Percentiles rank a stretch among this genome's conserved stretches.
Evolutionary conservation across 2,113 vertebrate species (phyloP).

Genomic region (Zeus faber): DNA sequence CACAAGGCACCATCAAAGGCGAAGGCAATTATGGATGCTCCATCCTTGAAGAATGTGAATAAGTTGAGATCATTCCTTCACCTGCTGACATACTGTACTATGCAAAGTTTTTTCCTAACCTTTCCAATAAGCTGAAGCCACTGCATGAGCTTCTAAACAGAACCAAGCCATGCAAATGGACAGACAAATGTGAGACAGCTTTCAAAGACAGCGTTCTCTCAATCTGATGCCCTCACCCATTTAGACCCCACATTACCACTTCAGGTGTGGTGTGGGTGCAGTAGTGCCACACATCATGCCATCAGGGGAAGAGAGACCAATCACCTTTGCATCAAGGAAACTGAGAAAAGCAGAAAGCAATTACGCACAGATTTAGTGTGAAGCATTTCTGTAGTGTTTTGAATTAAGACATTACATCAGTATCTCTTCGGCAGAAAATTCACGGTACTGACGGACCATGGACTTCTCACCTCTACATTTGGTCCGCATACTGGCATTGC

Average conservation of each 20-base stretch:
- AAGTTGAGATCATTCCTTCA: slow-evolving; percentile 10
- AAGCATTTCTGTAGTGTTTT: background rate
- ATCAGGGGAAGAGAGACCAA: too few species aligned
- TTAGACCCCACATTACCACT: background rate
- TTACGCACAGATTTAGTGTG: too few species aligned
- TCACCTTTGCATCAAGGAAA: too few species aligned
- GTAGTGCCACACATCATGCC: too few species aligned
- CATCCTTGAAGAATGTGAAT: slow-evolving; percentile 1
- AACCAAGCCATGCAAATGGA: background rate
- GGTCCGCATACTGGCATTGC: slow-evolving; percentile 19
- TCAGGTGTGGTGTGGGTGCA: too few species aligned
- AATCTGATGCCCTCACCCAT: background rate
- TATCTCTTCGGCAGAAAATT: background rate
- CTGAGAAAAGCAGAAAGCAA: too few species aligned
- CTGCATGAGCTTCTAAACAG: background rate
- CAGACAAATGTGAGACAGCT: background rate
- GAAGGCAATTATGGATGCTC: slow-evolving; percentile 2
- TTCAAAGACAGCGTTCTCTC: background rate
- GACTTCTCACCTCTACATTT: slow-evolving; percentile 25
- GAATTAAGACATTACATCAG: background rate
- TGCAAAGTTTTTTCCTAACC: too few species aligned
- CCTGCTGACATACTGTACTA: background rate
- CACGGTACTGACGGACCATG: slow-evolving; percentile 17
- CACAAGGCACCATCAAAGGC: slow-evolving; percentile 19
- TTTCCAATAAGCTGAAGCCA: too few species aligned